phyloP scores from a whole-genome alignment of 2,113 vertebrate species.

The Pipa parva region DNA sequence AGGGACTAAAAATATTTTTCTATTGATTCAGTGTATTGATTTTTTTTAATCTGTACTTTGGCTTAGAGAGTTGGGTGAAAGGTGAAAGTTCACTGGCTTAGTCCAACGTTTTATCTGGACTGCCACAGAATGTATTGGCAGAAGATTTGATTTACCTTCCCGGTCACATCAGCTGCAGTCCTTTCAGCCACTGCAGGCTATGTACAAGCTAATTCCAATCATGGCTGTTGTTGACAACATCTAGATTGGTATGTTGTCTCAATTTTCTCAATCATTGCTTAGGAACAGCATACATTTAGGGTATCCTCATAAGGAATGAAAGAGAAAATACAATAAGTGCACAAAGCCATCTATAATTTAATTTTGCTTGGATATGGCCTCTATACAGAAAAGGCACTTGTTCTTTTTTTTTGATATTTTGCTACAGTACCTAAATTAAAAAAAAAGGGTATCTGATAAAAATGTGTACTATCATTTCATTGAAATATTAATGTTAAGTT shows the following conservation, averaged over 20 bases:
- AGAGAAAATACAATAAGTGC: slow-evolving; percentile 23
- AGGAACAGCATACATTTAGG: slow-evolving; percentile 28
- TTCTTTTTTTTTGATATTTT: no score
- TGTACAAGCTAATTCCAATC: slow-evolving; percentile 56
- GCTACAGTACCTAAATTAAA: no score
- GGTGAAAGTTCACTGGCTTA: slow-evolving; percentile 80
- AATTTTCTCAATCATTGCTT: slow-evolving; percentile 37
- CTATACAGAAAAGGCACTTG: slow-evolving; percentile 13
- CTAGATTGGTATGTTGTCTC: slow-evolving; percentile 40
- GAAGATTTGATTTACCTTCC: slow-evolving; percentile 72
- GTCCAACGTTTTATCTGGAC: slow-evolving; percentile 73
- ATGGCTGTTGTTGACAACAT: slow-evolving; percentile 40
- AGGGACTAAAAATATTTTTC: slow-evolving; percentile 80
- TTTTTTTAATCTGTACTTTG: slow-evolving; percentile 85
- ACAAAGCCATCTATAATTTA: slow-evolving; percentile 23
- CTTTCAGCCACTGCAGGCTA: slow-evolving; percentile 58
- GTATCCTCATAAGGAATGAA: slow-evolving; percentile 15
- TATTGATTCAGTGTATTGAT: slow-evolving; percentile 81
- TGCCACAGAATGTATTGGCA: slow-evolving; percentile 72
- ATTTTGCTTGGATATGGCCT: slow-evolving; percentile 6
- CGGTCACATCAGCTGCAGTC: slow-evolving; percentile 59
- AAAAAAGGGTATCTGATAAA: no score
- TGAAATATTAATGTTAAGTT: no score
- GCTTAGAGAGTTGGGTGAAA: slow-evolving; percentile 78
- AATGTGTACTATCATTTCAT: no score